A percentile compares a stretch with the other conserved stretches of the same genome.
Conservation (phyloP, 2,888 invertebrate species). For the Argyresthia albistria region DNA sequence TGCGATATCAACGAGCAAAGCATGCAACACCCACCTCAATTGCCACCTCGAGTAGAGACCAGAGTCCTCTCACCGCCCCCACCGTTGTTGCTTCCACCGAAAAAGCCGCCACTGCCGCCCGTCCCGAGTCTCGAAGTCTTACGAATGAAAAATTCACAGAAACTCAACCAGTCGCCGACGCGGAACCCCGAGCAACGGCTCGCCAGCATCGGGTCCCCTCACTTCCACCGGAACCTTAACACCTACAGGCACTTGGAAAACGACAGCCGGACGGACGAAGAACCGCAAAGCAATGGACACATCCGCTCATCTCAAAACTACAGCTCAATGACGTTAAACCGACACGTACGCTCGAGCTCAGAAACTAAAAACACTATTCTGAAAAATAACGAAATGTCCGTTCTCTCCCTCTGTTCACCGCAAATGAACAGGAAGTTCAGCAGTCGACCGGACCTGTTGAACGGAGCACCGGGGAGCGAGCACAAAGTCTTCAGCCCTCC, state of each 20-base stretch:
- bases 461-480: conserved; percentile 51
- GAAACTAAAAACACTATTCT: conserved; percentile 62
- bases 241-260: conserved; percentile 73
- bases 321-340: conserved; percentile 51
- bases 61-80: conserved; percentile 57
- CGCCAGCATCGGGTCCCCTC: conserved; percentile 76
- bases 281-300: conserved; percentile 15
- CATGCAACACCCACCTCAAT: conserved; percentile 55
- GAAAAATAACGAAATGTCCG: conserved; percentile 57
- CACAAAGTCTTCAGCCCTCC: conserved; percentile 50
- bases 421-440: conserved; percentile 67
- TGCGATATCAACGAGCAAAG: conserved; percentile 57
- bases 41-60: conserved; percentile 64
- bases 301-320: conserved; percentile 38
- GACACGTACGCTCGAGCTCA: conserved; percentile 59
- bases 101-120: conserved; percentile 82
- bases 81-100: conserved; percentile 74
- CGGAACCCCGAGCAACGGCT: conserved; percentile 64
- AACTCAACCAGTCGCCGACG: conserved; percentile 40
- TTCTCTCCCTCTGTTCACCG: conserved; percentile 66
- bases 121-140: conserved; percentile 76
- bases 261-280: conserved; percentile 51
- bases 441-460: conserved; percentile 52
- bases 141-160: conserved; percentile 66
- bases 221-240: conserved; percentile 73